Evolutionary conservation across 2,113 vertebrate species (phyloP), one percentile per base, ranked within the genome.

Genomic region (Ochotona princeps): DNA sequence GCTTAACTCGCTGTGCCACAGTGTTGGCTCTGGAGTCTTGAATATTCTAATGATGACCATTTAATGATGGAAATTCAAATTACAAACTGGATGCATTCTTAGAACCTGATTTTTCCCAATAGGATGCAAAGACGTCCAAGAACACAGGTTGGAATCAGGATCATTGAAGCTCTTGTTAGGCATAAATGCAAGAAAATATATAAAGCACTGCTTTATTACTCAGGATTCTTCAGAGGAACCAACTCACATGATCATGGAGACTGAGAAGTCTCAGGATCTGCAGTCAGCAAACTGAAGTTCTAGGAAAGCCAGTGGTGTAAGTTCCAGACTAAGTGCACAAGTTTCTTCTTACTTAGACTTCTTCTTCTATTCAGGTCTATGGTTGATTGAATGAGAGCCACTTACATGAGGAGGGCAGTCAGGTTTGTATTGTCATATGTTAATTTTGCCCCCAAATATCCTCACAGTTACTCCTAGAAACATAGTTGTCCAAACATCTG

Each of bases 81-180:
- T 73, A 26, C 11, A 76, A 72, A 9, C 57, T 73, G 87, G 38
- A 91, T 47, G 26, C 23, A 57, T 38, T 84, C 49, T 81, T 76
- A 66, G 63, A 87, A 65, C 4, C 13, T 44, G 25, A 13, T 65
- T 54, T 51, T 54, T 20, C 57, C 21, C 66, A 44, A 8, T 1
- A 65, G 23, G 75, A 35, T 70, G 25, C 51, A 32, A 35, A 75
- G 9, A 25, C 60, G 1, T 89, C 54, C 60, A 69, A 81, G 0
- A 73, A 30, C 28, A 72, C 49, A 51, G 67, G 35, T 74, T 95
- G 7, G 17, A 89, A 94, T 80, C 12, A 92, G 83, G 65, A n/a
- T 17, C 26, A 6, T 44, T 73, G 12, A 60, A 26, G 2, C 13
- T 67, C 7, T 67, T 78, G 9, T 54, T 93, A 69, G 26, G 21